These are phyloP conservation scores for Rutilus rutilus DNA, from an alignment of 2,113 vertebrate genomes.

Conservation along the genomic window DNA sequence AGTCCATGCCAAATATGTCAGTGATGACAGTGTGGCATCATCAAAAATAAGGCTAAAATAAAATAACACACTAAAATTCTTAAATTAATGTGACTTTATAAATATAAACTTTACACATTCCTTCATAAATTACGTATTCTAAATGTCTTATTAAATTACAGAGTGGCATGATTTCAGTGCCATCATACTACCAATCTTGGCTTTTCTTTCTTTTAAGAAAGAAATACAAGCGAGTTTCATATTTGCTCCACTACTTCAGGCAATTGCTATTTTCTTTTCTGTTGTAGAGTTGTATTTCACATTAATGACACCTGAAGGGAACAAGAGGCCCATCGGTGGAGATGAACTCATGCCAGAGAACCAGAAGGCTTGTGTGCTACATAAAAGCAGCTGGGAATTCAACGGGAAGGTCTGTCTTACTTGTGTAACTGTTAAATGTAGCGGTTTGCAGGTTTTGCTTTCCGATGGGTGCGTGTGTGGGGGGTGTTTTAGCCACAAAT, in stretches of 20 bases:
- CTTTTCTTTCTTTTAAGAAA: background rate
- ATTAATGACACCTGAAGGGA: background rate
- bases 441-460: conserved; percentile 17
- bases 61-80: no score
- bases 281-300: background rate
- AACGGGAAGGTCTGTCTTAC: conserved; percentile 35
- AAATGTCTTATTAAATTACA: no score
- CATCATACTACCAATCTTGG: background rate
- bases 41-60: background rate
- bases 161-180: background rate
- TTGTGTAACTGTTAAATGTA: conserved; percentile 40
- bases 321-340: background rate
- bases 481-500: conserved; percentile 35
- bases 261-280: background rate
- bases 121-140: no score
- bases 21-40: no score
- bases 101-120: no score
- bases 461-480: conserved; percentile 12
- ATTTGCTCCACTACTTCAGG: background rate
- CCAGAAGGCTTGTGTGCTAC: conserved; percentile 25
- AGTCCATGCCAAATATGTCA: background rate
- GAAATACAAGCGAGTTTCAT: conserved; percentile 1
- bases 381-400: conserved; percentile 34
- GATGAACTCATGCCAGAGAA: background rate
- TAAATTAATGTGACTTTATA: no score